Base-by-base conservation (phyloP, 2,888 invertebrate genomes). In the Julus scandinavius region DNA sequence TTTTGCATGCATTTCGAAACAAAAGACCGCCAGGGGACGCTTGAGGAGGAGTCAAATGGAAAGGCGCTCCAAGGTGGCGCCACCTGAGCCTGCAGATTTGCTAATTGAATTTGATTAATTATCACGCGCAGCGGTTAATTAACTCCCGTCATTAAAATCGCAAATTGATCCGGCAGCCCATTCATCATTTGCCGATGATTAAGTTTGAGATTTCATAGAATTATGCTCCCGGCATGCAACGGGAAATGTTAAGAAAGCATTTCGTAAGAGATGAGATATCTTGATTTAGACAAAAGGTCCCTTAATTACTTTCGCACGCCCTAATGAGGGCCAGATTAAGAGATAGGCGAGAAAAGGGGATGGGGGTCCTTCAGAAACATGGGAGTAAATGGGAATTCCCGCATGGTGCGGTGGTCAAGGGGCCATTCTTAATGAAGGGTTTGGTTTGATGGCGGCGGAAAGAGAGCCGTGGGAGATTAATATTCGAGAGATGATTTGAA, bases 81-180 rank as follows among this genome's bases (percentile, higher is more conserved):
- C 58, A 50, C 17, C n/a, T 63, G 2, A 17, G 5, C 17, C 5
- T 63, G 17, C 63, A 15, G n/a, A 17, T 63, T 63, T 17, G 15
- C 85, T 85, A 87, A 87, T 87, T 49, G 87, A 87, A 80, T 89
- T 89, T 89, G 88, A 89, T 89, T 87, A 89, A 89, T 88, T 89
- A 87, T 20, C 89, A 50, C 63, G 63, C 40, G 7, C 87, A 87
- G 63, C 45, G 86, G 89, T 88, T 88, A 89, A 89, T 88, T 89
- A 88, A 87, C 50, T 49, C 88, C 6, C n/a, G 17, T 41, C 58
- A 87, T 88, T 88, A 88, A 88, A 87, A 87, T 87, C 88, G 87
- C 88, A 86, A 88, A 88, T 85, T 83, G 84, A 40, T 50, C n/a
- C 40, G n/a, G 29, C 38, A 84, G 50, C 49, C 84, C 54, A 63